phyloP scores from a whole-genome alignment of 2,797 vertebrate genomes.

The Hafferia zeledoni region DNA sequence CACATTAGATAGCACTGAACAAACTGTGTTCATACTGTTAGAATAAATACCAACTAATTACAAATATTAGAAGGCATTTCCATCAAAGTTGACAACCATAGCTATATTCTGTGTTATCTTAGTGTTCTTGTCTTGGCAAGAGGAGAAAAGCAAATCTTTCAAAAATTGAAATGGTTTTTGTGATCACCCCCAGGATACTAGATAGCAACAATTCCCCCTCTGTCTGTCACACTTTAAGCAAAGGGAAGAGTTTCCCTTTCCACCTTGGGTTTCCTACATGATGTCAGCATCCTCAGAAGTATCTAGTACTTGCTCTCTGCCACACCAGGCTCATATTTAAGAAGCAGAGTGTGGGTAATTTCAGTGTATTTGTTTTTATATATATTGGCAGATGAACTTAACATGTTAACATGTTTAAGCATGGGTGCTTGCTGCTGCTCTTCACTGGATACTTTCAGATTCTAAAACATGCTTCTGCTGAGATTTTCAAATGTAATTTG shows the following conservation, averaged over 20 bases:
- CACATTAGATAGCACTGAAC: neutral
- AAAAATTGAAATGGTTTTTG: neutral
- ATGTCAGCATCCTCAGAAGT: neutral
- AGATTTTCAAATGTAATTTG: neutral
- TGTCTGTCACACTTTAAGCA: neutral
- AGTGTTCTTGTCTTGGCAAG: neutral
- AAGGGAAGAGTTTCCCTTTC: neutral
- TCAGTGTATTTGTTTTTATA: neutral
- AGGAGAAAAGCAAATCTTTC: neutral
- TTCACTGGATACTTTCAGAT: neutral
- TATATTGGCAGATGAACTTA: neutral
- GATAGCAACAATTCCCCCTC: neutral
- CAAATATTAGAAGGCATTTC: neutral
- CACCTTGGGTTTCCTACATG: neutral
- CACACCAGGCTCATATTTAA: neutral
- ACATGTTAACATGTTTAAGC: accelerated
- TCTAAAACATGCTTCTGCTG: accelerated
- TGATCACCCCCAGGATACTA: neutral
- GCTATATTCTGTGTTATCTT: neutral
- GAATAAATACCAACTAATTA: conserved; percentile 1
- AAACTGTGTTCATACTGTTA: neutral
- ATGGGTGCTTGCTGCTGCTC: neutral
- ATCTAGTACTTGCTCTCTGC: neutral
- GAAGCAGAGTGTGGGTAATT: neutral
- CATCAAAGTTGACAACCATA: neutral